phyloP scores from a whole-genome alignment of 2,888 invertebrate species.

The Agelastica alni region DNA sequence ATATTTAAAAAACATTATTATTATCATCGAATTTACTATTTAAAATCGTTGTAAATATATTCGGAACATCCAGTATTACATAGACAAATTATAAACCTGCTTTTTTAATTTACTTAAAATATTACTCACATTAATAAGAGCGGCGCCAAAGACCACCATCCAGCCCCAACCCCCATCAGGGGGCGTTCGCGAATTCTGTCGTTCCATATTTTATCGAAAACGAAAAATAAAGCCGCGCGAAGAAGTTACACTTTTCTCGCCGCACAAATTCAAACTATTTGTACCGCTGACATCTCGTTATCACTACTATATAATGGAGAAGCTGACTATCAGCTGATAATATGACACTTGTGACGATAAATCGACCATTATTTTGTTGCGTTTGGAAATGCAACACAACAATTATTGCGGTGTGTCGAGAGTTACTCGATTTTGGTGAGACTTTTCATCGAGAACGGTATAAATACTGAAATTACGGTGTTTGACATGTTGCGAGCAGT shows the following conservation, averaged over 20 bases:
- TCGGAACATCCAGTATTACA: too few relatives aligned
- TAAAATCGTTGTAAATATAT: too few relatives aligned
- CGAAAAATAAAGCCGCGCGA: slow-evolving; percentile 6
- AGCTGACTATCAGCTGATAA: slow-evolving; percentile 6
- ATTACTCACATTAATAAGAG: slow-evolving; percentile 91
- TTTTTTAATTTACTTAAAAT: slow-evolving; percentile 13
- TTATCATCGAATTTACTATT: too few relatives aligned
- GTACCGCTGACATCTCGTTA: slow-evolving; percentile 3
- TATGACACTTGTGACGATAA: neutral
- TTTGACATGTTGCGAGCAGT: neutral
- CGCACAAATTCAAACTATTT: neutral
- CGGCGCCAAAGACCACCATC: slow-evolving; percentile 92
- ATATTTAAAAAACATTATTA: too few relatives aligned
- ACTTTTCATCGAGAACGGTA: neutral
- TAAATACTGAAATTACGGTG: neutral
- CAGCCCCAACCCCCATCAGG: slow-evolving; percentile 96
- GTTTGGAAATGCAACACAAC: too few relatives aligned
- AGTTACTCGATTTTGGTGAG: neutral
- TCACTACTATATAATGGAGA: neutral
- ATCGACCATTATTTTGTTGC: too few relatives aligned
- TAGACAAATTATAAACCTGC: too few relatives aligned
- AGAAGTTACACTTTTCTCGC: slow-evolving; percentile 16
- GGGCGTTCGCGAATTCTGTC: slow-evolving; percentile 51
- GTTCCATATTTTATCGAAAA: slow-evolving; percentile 1
- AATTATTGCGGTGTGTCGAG: neutral